These are phyloP conservation scores for Ptiloglossa arizonensis DNA, from an alignment of 1,140 invertebrate genomes.

Conservation along the genomic window DNA sequence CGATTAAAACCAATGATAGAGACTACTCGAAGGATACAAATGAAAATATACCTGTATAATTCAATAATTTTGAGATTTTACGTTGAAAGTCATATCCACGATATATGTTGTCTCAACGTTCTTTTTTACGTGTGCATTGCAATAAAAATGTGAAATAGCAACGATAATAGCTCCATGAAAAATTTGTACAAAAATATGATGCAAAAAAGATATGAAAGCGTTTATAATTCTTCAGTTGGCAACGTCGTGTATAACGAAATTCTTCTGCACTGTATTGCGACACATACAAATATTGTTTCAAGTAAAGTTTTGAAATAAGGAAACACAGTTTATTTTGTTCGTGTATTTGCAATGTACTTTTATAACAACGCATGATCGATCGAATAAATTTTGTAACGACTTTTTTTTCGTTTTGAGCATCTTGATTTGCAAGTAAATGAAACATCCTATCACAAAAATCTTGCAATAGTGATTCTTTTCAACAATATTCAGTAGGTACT, in stretches of 20 bases:
- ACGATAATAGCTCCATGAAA: neutral
- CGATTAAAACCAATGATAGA: no score
- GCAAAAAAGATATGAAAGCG: neutral
- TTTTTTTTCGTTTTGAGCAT: neutral
- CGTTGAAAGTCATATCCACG: neutral
- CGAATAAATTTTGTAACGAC: neutral
- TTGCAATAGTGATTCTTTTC: no score
- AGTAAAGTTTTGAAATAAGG: neutral
- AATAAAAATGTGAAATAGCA: neutral
- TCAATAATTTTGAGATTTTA: neutral
- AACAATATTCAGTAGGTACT: no score
- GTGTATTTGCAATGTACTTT: conserved; percentile 10
- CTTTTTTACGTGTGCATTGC: neutral
- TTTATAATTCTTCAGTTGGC: neutral
- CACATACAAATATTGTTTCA: neutral
- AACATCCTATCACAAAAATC: no score
- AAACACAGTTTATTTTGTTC: neutral
- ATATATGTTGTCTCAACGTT: neutral
- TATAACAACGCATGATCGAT: neutral
- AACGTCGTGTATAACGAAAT: neutral
- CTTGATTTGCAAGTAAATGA: no score
- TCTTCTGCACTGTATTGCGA: neutral
- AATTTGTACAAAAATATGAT: neutral
- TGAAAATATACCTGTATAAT: conserved; percentile 26
- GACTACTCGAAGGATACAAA: neutral